phyloP scores from a whole-genome alignment of 2,113 vertebrate species.

The Hylia prasina region DNA sequence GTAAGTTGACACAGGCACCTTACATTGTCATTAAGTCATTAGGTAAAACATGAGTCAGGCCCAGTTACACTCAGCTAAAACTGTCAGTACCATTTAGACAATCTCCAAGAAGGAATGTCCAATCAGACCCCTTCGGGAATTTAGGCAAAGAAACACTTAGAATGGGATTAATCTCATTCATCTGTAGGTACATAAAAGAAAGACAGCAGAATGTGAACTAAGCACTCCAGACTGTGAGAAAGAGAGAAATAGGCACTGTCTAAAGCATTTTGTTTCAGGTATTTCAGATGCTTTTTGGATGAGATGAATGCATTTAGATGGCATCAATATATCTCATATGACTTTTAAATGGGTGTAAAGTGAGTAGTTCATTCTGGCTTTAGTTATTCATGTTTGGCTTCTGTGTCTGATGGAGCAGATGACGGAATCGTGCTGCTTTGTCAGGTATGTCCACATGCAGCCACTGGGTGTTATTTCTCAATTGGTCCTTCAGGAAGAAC shows the following conservation, averaged over 20 bases:
- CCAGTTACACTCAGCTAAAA: not conserved
- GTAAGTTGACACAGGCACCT: not conserved
- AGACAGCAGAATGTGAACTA: not conserved
- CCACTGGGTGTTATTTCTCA: not conserved
- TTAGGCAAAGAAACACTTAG: not conserved
- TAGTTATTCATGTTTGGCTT: not conserved
- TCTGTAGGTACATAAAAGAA: not conserved
- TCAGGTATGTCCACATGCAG: fast-evolving
- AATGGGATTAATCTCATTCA: not conserved
- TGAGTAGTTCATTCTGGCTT: not conserved
- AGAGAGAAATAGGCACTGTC: not conserved
- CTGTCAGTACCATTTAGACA: not conserved
- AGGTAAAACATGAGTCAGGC: not conserved
- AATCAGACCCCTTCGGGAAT: not conserved
- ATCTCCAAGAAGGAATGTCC: not conserved
- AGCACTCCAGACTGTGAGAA: not conserved
- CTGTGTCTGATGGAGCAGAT: not conserved
- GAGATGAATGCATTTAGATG: not conserved
- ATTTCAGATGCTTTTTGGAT: not conserved
- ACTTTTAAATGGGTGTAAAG: not conserved
- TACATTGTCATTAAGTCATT: not conserved
- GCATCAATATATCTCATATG: not conserved
- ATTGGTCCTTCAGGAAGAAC: not conserved
- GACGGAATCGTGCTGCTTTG: not conserved
- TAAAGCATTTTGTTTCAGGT: not conserved